Percentiles rank a stretch among this genome's conserved stretches.
Conservation (phyloP, 2,113 vertebrate species). For the Grallaria varia region DNA sequence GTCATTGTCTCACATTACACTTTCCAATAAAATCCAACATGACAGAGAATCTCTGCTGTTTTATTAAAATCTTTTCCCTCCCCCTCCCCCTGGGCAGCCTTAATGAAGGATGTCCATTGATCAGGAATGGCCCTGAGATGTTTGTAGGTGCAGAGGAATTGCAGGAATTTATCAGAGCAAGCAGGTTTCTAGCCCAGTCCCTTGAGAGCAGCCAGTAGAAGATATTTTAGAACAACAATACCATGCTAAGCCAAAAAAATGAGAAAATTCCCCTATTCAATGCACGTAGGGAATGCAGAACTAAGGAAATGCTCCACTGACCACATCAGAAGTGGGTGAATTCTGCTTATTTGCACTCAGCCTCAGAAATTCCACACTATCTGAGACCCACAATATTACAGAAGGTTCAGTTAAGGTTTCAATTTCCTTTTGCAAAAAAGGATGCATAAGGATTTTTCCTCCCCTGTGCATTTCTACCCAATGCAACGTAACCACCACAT, state of each 20-base stretch:
- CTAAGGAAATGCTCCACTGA: not conserved
- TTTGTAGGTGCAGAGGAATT: not conserved
- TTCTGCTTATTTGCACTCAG: not conserved
- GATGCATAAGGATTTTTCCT: not conserved
- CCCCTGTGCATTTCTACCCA: not conserved
- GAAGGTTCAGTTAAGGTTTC: not conserved
- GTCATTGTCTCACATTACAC: not conserved
- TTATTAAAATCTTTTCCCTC: not conserved
- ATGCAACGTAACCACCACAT: not conserved
- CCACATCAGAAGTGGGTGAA: not conserved
- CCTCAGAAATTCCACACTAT: not conserved
- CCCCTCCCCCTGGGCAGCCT: not conserved
- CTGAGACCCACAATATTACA: not conserved
- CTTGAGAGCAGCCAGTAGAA: not conserved
- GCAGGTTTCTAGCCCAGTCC: not conserved
- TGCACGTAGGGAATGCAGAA: not conserved
- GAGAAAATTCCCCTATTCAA: not conserved
- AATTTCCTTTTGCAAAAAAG: not conserved
- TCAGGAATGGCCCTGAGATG: not conserved
- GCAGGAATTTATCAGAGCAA: slow-evolving; percentile 17
- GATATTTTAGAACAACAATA: not conserved
- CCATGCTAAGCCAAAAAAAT: not conserved
- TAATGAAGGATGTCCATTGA: not conserved
- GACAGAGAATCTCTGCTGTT: not conserved
- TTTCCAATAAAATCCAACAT: not conserved